These are phyloP conservation scores for Archocentrus centrarchus DNA, from an alignment of 2,113 vertebrate genomes.

Conservation along the genomic window DNA sequence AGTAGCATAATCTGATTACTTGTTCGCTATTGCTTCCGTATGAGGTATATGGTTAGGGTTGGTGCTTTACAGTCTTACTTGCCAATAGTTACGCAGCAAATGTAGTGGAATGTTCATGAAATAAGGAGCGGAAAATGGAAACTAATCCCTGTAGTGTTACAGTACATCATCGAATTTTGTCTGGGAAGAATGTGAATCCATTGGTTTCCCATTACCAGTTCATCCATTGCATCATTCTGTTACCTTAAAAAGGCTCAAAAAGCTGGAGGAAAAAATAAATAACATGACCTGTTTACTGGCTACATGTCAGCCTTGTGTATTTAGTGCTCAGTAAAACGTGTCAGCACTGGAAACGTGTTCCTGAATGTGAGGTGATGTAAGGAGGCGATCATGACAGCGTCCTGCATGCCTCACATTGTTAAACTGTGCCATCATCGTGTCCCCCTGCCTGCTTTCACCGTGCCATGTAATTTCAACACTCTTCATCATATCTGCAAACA, in stretches of 20 bases:
- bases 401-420: constrained; percentile 62
- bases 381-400: constrained; percentile 9
- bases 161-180: neutral
- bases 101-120: neutral
- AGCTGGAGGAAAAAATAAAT: neutral
- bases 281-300: neutral
- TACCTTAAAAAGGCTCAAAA: too few relatives aligned
- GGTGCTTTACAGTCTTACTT: neutral
- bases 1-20: neutral
- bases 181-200: too few relatives aligned
- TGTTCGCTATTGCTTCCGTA: too few relatives aligned
- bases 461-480: constrained; percentile 56
- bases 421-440: constrained; percentile 33
- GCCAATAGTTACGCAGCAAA: neutral
- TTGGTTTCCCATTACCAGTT: neutral
- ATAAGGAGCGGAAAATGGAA: neutral
- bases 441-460: constrained; percentile 2
- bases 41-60: neutral
- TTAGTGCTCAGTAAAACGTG: neutral
- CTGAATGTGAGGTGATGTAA: constrained; percentile 33
- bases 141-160: neutral
- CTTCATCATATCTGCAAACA: constrained; percentile 48
- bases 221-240: neutral
- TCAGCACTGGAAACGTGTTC: neutral
- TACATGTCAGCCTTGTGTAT: neutral